Conservation (phyloP, 2,113 vertebrate genomes). For the Eulemur rufifrons region DNA sequence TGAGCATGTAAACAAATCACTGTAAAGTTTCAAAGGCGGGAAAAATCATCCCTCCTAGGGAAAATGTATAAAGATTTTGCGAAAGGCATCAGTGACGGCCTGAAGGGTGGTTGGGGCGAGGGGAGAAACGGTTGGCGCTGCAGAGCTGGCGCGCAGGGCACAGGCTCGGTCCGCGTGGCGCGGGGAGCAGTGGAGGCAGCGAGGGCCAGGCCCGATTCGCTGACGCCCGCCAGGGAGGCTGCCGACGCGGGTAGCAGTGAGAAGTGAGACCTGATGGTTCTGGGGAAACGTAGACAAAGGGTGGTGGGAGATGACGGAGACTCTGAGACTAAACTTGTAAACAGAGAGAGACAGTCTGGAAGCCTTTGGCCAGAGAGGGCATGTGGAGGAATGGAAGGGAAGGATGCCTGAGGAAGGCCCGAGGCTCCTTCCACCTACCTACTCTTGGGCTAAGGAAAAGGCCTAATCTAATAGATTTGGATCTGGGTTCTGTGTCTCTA, state of each 20-base stretch:
- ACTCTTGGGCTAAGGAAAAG: slow-evolving; percentile 68
- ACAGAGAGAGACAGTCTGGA: neutral
- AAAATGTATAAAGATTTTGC: neutral
- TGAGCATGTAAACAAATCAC: neutral
- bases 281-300: neutral
- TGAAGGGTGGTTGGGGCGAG: neutral
- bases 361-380: neutral
- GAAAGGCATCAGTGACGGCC: neutral
- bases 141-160: neutral
- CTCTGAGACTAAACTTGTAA: neutral
- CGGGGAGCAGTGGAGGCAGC: too few relatives aligned
- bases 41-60: neutral
- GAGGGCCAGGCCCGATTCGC: neutral
- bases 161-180: neutral
- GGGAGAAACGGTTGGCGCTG: too few relatives aligned
- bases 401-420: neutral
- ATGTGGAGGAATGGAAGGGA: neutral
- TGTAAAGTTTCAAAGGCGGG: neutral
- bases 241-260: neutral
- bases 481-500: slow-evolving; percentile 48
- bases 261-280: neutral
- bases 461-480: slow-evolving; percentile 70
- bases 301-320: neutral
- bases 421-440: slow-evolving; percentile 60
- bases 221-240: neutral